Conservation (phyloP, 2,113 vertebrate species). For the Saimiri boliviensis region DNA sequence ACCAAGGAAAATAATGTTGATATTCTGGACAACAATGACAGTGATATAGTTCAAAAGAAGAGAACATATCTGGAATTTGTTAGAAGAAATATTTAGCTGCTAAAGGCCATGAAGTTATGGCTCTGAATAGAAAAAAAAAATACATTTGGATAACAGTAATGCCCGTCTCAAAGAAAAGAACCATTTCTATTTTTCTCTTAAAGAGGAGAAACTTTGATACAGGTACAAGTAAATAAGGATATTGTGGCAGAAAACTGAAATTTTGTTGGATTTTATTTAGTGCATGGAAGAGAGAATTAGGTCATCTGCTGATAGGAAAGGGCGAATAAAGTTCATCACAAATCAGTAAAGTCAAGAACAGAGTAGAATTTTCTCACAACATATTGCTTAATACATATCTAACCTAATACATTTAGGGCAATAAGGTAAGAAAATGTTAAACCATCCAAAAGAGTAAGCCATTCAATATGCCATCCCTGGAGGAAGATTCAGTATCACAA, state of each 20-base stretch:
- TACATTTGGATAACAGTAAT: neutral
- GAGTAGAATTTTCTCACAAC: neutral
- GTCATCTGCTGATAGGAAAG: neutral
- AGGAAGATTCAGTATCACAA: neutral
- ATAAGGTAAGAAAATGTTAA: neutral
- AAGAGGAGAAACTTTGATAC: neutral
- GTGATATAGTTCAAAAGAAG: neutral
- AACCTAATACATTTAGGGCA: neutral
- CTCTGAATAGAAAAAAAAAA: neutral
- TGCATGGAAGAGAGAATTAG: neutral
- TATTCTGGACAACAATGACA: neutral
- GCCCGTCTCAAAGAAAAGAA: neutral
- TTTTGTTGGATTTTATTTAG: neutral
- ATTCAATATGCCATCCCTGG: neutral
- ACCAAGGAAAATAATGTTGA: neutral
- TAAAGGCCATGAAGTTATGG: neutral
- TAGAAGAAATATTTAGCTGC: neutral
- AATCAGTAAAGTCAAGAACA: neutral
- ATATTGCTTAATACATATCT: neutral
- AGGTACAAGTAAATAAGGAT: neutral
- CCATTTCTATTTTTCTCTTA: neutral
- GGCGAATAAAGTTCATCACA: neutral
- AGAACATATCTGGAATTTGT: neutral
- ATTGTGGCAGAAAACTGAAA: neutral
- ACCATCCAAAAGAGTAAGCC: neutral